phyloP scores from a whole-genome alignment of 2,888 invertebrate genomes.

The Eucriotettix oculatus region DNA sequence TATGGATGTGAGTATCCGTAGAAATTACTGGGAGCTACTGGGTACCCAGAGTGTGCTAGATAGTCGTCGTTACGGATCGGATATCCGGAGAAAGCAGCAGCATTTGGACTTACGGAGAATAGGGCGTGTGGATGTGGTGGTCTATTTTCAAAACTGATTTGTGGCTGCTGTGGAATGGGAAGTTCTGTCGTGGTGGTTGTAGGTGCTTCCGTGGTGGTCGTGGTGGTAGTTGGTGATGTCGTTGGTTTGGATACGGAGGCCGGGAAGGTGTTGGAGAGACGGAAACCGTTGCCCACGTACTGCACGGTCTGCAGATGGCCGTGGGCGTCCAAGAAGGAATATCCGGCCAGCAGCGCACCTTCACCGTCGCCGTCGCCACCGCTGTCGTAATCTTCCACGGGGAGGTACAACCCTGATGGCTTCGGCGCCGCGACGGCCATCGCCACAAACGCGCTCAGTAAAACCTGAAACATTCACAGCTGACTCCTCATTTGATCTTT shows the following conservation, averaged over 20 bases:
- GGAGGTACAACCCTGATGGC: neutral
- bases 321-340: neutral
- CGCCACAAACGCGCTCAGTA: slow-evolving; percentile 4
- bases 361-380: neutral
- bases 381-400: neutral
- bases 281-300: neutral
- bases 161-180: neutral
- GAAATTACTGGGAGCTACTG: neutral
- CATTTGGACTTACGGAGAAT: neutral
- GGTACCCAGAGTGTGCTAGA: neutral
- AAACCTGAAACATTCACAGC: neutral
- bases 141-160: neutral
- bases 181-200: neutral
- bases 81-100: neutral
- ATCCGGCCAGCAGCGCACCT: neutral
- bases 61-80: neutral
- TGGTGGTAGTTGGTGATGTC: neutral
- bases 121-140: neutral
- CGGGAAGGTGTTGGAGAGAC: neutral
- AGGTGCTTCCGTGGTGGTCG: neutral
- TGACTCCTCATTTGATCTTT: too few relatives aligned
- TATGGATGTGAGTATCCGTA: neutral
- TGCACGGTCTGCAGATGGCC: neutral
- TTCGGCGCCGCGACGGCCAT: slow-evolving; percentile 9
- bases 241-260: neutral